A percentile compares a stretch with the other conserved stretches of the same genome.
phyloP scores from a whole-genome alignment of 2,888 invertebrate genomes.

The Thera britannica region DNA sequence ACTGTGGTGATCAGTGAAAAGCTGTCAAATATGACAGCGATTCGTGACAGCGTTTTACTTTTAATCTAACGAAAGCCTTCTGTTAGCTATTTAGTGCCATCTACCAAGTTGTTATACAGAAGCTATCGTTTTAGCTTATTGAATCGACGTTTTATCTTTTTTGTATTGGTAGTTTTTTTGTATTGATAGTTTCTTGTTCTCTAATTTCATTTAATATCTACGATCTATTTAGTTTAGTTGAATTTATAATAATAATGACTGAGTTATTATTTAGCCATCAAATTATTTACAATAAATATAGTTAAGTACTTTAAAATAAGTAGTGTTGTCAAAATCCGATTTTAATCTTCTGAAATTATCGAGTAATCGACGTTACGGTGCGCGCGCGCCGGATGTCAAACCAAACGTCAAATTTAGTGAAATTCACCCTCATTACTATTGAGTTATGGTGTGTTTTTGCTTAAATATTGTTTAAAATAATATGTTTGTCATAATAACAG shows the following conservation, averaged over 20 bases:
- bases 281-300: conserved; percentile 47
- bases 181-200: no score
- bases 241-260: not conserved
- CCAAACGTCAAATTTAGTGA: conserved; percentile 50
- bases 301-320: conserved; percentile 57
- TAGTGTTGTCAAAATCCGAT: conserved; percentile 78
- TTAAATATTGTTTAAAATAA: conserved; percentile 36
- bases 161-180: no score
- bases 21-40: no score
- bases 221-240: no score
- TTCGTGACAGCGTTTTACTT: no score
- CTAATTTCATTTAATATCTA: no score
- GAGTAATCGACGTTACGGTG: conserved; percentile 79
- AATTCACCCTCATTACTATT: conserved; percentile 38
- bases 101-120: no score
- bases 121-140: no score
- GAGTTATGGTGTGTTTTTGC: conserved; percentile 38
- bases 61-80: no score
- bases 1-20: no score
- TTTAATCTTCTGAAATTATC: conserved; percentile 79
- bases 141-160: no score
- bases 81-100: no score
- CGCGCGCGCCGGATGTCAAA: conserved; percentile 79
- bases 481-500: conserved; percentile 73
- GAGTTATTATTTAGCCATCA: conserved; percentile 44